Base-by-base conservation (phyloP, 2,888 invertebrate species). In the Andrena praecox region DNA sequence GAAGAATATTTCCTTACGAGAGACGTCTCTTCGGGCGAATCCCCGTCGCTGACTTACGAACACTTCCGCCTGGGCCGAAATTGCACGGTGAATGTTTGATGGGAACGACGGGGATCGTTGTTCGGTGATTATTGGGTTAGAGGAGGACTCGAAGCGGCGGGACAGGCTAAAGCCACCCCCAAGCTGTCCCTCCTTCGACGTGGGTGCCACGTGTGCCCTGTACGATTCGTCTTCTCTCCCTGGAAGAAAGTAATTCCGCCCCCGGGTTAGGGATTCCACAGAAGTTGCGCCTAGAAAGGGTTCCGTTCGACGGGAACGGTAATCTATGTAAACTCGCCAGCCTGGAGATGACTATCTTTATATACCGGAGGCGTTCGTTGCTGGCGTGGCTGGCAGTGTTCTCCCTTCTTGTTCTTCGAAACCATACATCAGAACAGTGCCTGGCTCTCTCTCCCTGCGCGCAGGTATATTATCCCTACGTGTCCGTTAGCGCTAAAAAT, bases 401-500 rank as follows among this genome's bases (percentile, higher is more conserved):
- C 59, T 59, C 69, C 79, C 77, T 64, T 71, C 56, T 69, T 8
- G 76, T 89, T 86, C 78, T 68, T 31, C 84, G 85, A 87, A 87
- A 59, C 82, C 85, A 87, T 90, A 83, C 86, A 86, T 78, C 87
- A 86, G 84, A 52, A 31, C 77, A 78, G 83, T 84, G 77, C 81
- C 59, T 67, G 72, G 60, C 35, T 33, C 64, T 59, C 48, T 50
- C 52, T 12, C 31, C 50, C 12, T 4, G 59, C 27, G 27, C 66
- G 80, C 87, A 90, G 89, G 87, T 90, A 89, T 87, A 89, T 86
- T 87, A 88, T 85, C 85, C 85, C 42, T 24, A 76, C 80, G 79
- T 80, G 80, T 80, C 84, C 79, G 78, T 67, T 31, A 75, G 69
- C 87, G 77, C 88, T 90, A 91, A 90, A 91, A 91, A 91, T 90